Conservation (phyloP, 2,797 vertebrate genomes). For the Hoplostethus mediterraneus region DNA sequence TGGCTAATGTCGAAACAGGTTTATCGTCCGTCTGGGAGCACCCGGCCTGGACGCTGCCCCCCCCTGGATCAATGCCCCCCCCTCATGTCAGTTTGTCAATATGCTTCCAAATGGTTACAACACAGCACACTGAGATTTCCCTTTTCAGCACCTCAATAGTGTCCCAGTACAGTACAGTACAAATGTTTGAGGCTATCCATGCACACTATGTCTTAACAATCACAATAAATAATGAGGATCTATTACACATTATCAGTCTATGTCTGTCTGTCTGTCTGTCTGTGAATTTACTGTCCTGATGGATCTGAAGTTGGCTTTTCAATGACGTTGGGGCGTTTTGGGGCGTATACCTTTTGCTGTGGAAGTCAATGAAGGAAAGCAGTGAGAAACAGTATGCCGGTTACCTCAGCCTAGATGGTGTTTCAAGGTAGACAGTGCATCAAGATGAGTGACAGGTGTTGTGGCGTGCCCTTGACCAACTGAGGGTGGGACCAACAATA, state of each 20-base stretch:
- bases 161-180: not conserved
- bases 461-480: too few species aligned
- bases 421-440: conserved; percentile 15
- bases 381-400: too few species aligned
- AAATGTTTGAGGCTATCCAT: not conserved
- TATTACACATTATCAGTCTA: too few species aligned
- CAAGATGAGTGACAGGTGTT: conserved; percentile 6
- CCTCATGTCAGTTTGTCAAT: conserved; percentile 41
- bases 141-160: not conserved
- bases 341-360: too few species aligned
- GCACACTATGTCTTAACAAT: not conserved
- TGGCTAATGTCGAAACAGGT: conserved; percentile 38
- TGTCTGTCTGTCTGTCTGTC: too few species aligned
- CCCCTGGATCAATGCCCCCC: conserved; percentile 41
- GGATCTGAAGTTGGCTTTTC: too few species aligned
- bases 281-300: too few species aligned
- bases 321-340: too few species aligned
- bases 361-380: too few species aligned
- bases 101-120: conserved; percentile 28
- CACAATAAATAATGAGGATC: too few species aligned
- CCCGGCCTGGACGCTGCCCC: conserved; percentile 22
- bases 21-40: conserved; percentile 43
- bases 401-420: not conserved
- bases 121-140: not conserved
- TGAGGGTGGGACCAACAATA: too few species aligned